Percentiles rank a stretch among this genome's conserved stretches.
Conservation (phyloP, 53 echinoderm and acorn worm species). For the Henricia sp. region DNA sequence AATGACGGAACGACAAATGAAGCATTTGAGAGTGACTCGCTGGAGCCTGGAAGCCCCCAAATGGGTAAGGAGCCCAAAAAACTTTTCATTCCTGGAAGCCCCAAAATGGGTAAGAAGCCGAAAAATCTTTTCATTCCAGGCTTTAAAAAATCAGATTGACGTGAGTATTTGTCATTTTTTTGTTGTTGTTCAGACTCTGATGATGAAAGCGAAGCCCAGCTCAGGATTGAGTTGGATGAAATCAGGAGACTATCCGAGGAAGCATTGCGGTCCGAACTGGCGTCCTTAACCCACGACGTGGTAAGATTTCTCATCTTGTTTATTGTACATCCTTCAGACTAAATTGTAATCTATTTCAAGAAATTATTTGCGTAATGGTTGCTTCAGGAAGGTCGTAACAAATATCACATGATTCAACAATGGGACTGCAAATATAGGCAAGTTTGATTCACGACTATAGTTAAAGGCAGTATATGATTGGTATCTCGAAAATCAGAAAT, state of each 20-base stretch:
- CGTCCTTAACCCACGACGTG: constrained; percentile 55
- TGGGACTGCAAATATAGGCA: too few species aligned
- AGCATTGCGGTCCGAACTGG: constrained; percentile 65
- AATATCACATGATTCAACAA: too few species aligned
- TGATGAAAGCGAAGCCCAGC: constrained; percentile 65
- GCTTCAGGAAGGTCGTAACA: background rate
- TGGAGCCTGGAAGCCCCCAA: background rate
- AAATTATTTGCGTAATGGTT: background rate
- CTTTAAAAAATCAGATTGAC: background rate
- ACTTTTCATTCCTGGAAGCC: background rate
- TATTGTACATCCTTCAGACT: too few species aligned
- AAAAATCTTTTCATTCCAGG: background rate
- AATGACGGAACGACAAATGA: constrained; percentile 64
- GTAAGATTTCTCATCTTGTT: constrained; percentile 54
- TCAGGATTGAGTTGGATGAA: constrained; percentile 81
- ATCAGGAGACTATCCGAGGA: constrained; percentile 78
- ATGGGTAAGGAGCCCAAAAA: constrained; percentile 8
- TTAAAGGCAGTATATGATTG: too few species aligned
- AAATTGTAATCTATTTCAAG: too few species aligned
- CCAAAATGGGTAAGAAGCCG: background rate
- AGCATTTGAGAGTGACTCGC: constrained; percentile 65
- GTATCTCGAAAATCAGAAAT: too few species aligned
- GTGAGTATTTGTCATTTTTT: background rate
- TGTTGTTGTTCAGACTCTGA: constrained; percentile 31
- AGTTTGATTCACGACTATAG: too few species aligned